Evolutionary conservation across 2,113 vertebrate genomes (phyloP), one percentile per base, ranked within the genome.

Genomic region (Sceloporus tristichus): DNA sequence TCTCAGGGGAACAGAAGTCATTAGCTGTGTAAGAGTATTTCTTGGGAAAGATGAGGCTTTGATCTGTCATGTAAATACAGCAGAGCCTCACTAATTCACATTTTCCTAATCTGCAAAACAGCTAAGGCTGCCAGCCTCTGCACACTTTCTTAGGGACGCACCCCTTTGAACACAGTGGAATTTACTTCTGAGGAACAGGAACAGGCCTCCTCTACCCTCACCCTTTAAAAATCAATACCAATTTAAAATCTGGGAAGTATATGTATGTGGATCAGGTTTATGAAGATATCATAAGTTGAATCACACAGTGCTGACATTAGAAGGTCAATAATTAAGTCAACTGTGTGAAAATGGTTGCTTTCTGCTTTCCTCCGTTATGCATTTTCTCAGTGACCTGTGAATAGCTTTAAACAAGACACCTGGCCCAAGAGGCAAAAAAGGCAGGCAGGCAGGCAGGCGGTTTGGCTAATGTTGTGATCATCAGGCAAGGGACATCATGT

Each of bases 41-140:
- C 88, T 92, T 68, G n/a, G 75, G 90, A 85, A 92, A 5, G 38
- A 80, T 74, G 79, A 70, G 87, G 91, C 94, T 95, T 96, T 93
- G 92, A 95, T 93, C 89, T 90, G 91, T 88, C 90, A 81, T 90
- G 90, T 94, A 93, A 95, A 93, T 92, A 86, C 90, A 87, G 73
- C 88, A 91, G 90, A 93, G 94, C 87, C 84, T 91, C 79, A 80
- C 92, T 93, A 93, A 94, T 95, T 92, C 93, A 89, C 79, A 81
- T 91, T 95, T 95, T 93, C 90, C 91, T 96, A 93, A 94, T 95
- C 92, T 93, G 90, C 86, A 89, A 76, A 91, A 90, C 81, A 85
- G 89, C 81, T 87, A 79, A 94, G 78, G 21, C 53, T 85, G 53
- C 71, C 34, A 40, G 76, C 34, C 71, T 62, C 18, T 38, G n/a